Evolutionary conservation across 2,113 vertebrate genomes (phyloP).

Genomic region (Illadopsis cleaveri): DNA sequence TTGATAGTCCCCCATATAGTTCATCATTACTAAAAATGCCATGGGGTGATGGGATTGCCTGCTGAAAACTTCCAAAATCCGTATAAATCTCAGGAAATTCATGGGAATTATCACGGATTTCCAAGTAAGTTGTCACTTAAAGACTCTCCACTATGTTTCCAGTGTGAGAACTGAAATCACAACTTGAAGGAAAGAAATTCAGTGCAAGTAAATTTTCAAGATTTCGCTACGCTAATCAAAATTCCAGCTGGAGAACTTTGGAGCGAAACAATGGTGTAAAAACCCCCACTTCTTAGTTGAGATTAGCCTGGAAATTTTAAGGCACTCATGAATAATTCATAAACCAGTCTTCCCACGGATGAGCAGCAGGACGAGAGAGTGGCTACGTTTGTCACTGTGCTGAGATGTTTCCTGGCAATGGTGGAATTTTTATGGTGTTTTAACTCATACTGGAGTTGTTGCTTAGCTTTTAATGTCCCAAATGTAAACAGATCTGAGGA

Average conservation of each 20-base stretch:
- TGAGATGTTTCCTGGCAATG: not conserved
- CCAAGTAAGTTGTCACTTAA: not conserved
- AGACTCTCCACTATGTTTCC: not conserved
- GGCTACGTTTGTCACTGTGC: not conserved
- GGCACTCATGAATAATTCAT: not conserved
- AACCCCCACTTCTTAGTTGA: not conserved
- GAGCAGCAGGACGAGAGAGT: not conserved
- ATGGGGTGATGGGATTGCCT: not conserved
- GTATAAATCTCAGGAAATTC: not conserved
- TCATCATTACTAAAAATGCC: not conserved
- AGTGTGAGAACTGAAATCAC: not conserved
- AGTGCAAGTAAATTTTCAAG: not conserved
- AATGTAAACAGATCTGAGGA: constrained; percentile 24
- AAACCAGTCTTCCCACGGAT: not conserved
- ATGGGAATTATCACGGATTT: not conserved
- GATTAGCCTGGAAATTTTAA: constrained; percentile 8
- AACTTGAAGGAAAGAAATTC: not conserved
- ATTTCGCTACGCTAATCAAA: not conserved
- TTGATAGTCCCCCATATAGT: not conserved
- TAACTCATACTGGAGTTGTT: not conserved
- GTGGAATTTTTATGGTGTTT: not conserved
- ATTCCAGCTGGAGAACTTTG: not conserved
- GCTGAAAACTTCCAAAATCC: not conserved
- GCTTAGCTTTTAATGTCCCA: constrained; percentile 19
- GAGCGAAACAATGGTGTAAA: not conserved